Conservation (phyloP, 2,797 vertebrate species). For the Chromis chromis region DNA sequence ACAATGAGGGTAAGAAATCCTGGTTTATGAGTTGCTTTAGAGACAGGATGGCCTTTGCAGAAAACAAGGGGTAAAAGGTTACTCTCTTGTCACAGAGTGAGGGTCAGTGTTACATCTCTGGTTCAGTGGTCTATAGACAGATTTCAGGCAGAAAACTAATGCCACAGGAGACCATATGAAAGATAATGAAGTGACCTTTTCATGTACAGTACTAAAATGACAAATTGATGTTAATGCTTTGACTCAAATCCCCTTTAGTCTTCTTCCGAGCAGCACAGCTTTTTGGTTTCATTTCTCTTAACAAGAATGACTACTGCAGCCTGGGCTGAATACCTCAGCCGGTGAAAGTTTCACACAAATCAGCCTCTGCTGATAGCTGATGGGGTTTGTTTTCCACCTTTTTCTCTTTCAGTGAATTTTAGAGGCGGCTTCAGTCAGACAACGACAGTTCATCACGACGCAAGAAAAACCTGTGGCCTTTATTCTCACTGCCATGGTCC, state of each 20-base stretch:
- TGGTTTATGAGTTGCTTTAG: constrained; percentile 47
- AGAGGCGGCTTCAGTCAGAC: constrained; percentile 58
- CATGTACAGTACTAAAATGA: constrained; percentile 63
- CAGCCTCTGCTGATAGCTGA: constrained; percentile 49
- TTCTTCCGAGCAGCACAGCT: constrained; percentile 22
- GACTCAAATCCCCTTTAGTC: constrained; percentile 42
- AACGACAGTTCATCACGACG: constrained; percentile 65
- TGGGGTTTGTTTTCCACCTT: constrained; percentile 50
- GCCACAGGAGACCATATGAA: constrained; percentile 52
- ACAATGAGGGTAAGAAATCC: constrained; percentile 31
- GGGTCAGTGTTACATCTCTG: constrained; percentile 58
- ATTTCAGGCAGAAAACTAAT: constrained; percentile 62
- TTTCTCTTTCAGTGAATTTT: constrained; percentile 40
- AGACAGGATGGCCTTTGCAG: constrained; percentile 77
- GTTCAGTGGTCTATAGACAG: constrained; percentile 59
- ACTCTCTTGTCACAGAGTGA: constrained; percentile 51
- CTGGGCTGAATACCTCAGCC: not conserved
- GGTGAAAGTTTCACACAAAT: constrained; percentile 50
- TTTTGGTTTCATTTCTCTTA: constrained; percentile 24
- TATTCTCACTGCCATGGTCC: constrained; percentile 64
- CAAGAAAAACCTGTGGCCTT: constrained; percentile 69
- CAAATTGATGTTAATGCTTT: constrained; percentile 69
- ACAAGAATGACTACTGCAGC: constrained; percentile 23
- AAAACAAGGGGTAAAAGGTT: constrained; percentile 76
- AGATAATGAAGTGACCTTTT: constrained; percentile 77